These are phyloP conservation scores for Cichlasoma orientale DNA, from an alignment of 2,797 vertebrate genomes.

Conservation along the genomic window DNA sequence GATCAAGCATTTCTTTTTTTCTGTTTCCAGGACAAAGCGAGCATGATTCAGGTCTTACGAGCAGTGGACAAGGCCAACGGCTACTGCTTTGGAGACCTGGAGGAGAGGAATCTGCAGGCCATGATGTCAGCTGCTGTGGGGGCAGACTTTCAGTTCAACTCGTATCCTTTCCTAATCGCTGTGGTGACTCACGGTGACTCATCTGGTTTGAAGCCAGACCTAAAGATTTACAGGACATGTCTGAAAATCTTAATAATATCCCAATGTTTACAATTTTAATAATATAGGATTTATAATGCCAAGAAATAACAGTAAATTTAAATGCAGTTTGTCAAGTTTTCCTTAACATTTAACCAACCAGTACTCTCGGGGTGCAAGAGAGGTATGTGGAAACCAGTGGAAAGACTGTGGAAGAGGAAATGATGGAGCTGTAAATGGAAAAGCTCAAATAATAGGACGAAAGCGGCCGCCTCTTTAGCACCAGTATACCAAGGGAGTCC, in stretches of 20 bases:
- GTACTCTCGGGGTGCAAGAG: conserved; percentile 92
- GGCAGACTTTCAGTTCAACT: conserved; percentile 93
- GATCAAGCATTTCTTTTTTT: conserved; percentile 26
- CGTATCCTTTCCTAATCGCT: conserved; percentile 89
- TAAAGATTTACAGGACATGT: conserved; percentile 16
- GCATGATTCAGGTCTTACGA: conserved; percentile 88
- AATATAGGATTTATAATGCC: not conserved
- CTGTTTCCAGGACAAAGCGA: conserved; percentile 88
- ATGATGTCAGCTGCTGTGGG: conserved; percentile 96
- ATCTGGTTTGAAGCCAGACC: conserved; percentile 40
- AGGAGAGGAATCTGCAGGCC: conserved; percentile 90
- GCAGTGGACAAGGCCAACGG: conserved; percentile 96
- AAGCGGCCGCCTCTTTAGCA: conserved; percentile 25
- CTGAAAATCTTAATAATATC: not conserved
- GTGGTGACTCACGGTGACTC: conserved; percentile 67
- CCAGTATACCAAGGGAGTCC: conserved; percentile 13
- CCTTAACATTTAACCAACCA: conserved; percentile 82
- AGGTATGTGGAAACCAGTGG: conserved; percentile 84
- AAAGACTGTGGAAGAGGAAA: conserved; percentile 87
- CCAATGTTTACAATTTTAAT: not conserved
- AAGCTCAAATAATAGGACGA: conserved; percentile 31
- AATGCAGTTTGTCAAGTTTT: conserved; percentile 58
- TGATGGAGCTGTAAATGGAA: conserved; percentile 81
- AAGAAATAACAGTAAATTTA: not conserved
- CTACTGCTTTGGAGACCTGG: conserved; percentile 90